Evolutionary conservation across 2,888 invertebrate genomes (phyloP), one percentile per base, ranked within the genome.

Genomic region (Pteria penguin): DNA sequence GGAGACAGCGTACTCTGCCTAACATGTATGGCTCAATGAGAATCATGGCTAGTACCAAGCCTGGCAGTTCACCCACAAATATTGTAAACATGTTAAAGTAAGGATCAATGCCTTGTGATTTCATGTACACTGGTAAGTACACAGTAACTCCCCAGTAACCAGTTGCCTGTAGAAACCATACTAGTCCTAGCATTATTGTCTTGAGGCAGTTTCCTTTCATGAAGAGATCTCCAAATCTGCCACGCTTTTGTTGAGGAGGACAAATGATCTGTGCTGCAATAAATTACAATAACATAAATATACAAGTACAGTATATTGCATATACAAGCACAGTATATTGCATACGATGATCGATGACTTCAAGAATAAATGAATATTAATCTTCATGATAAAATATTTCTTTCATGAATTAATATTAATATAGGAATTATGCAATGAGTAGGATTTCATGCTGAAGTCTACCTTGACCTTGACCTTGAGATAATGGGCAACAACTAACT

Each of bases 101-200:
- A 4, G 86, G 82, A 58, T 88, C 85, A 5, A 87, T 84, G 5
- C 85, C 86, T 29, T 84, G 73, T 0, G 83, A 81, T 14, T 76
- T 75, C 84, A 88, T 86, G 75, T 88, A 89, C 68, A 87, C 87
- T 24, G 89, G 89, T 0, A 89, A 81, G 70, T 88, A 88, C 54
- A 87, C 79, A 0, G 88, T 88, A 2, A 88, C 87, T 11, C 89
- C 86, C 89, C 89, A 89, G 73, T 84, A 89, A 4, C 89, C 89
- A 29, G 86, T 79, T 2, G 88, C 86, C 76, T 89, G 88, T 1
- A 86, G 78, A 52, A 88, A 83, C 89, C 89, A 89, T 14, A 88
- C 83, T 4, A 82, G 27, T 1, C 85, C 82, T 3, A 86, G 77
- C 27, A 82, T 76, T 0, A 86, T 22, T 4, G 88, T 87, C 36